These are phyloP conservation scores for Mus musculus DNA, from an alignment of 2,113 vertebrate genomes.

Conservation along the genomic window GRCm39 chr14:53178501-53179000, in stretches of 20 bases:
- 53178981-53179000: neutral
- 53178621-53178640: too few relatives aligned
- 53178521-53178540: neutral
- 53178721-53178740: neutral
- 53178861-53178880: too few relatives aligned
- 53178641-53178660: neutral
- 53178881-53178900: neutral
- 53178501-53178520: neutral
- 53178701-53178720: neutral
- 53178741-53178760: neutral
- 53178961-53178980: neutral
- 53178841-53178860: neutral
- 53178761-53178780: neutral
- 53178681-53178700: neutral
- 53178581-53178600: neutral
- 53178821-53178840: neutral
- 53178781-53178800: rapidly evolving
- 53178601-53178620: neutral
- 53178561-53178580: neutral
- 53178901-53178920: neutral
- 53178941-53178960: neutral
- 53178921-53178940: neutral
- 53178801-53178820: neutral
- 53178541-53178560: neutral
- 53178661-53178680: neutral